Conservation (phyloP, 2,888 invertebrate genomes). For the Nymphalis urticae region DNA sequence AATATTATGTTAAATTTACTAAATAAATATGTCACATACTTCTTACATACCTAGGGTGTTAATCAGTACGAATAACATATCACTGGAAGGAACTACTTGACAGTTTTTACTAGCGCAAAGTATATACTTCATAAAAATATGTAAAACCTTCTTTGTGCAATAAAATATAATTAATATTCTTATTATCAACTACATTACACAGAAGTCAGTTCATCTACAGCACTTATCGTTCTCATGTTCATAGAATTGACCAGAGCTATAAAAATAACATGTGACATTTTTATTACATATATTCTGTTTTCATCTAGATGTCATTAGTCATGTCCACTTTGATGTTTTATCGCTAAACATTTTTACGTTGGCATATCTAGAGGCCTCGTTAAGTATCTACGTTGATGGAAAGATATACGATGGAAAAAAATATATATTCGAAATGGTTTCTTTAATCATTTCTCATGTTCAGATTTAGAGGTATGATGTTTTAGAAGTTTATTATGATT, state of each 20-base stretch:
- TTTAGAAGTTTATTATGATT: slow-evolving; percentile 33
- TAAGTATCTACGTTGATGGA: slow-evolving; percentile 58
- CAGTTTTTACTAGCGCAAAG: no score
- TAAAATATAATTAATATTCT: not conserved
- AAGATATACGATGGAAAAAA: slow-evolving; percentile 50
- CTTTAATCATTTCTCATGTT: slow-evolving; percentile 43
- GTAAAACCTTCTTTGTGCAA: no score
- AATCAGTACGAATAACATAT: no score
- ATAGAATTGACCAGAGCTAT: slow-evolving; percentile 47
- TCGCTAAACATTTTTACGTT: slow-evolving; percentile 69
- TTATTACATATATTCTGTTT: slow-evolving; percentile 73
- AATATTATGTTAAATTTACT: no score
- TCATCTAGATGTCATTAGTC: slow-evolving; percentile 75
- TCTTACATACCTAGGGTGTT: no score
- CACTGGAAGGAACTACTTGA: no score
- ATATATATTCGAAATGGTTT: slow-evolving; percentile 46
- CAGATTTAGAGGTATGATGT: slow-evolving; percentile 33
- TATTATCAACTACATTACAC: slow-evolving; percentile 12
- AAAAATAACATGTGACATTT: slow-evolving; percentile 69
- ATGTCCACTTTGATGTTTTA: slow-evolving; percentile 74
- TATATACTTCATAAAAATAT: no score
- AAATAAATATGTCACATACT: no score
- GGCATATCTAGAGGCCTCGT: slow-evolving; percentile 56
- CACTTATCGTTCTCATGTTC: slow-evolving; percentile 40
- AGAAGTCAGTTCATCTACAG: slow-evolving; percentile 1